phyloP scores from a whole-genome alignment of 2,888 invertebrate genomes.

The Oscheius sp. region DNA sequence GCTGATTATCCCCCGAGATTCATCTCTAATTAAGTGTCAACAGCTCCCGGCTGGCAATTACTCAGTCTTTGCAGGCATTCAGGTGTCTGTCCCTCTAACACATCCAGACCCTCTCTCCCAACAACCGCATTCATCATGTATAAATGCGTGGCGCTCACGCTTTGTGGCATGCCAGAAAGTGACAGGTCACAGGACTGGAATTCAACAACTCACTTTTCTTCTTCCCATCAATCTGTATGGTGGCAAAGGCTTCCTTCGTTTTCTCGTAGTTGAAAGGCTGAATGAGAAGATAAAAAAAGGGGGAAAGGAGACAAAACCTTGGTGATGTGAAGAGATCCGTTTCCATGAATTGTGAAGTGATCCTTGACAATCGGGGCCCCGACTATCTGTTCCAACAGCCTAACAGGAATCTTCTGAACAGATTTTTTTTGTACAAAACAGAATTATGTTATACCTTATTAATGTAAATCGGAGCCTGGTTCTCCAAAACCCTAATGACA shows the following conservation, averaged over 20 bases:
- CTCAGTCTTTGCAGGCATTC: neutral
- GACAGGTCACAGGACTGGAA: slow-evolving; percentile 25
- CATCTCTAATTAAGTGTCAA: slow-evolving; percentile 17
- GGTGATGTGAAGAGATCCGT: slow-evolving; percentile 33
- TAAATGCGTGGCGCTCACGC: slow-evolving; percentile 32
- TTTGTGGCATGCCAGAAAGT: slow-evolving; percentile 22
- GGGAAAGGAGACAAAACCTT: slow-evolving; percentile 5
- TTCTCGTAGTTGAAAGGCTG: slow-evolving; percentile 36
- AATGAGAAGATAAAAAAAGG: neutral
- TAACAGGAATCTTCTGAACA: slow-evolving; percentile 34
- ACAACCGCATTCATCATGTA: slow-evolving; percentile 31
- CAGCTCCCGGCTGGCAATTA: slow-evolving; percentile 13
- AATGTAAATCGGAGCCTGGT: slow-evolving; percentile 13
- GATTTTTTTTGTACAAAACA: neutral
- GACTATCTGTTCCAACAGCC: slow-evolving; percentile 26
- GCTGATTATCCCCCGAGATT: slow-evolving; percentile 27
- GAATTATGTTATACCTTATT: slow-evolving; percentile 4
- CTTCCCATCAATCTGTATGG: slow-evolving; percentile 30
- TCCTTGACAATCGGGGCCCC: slow-evolving; percentile 33
- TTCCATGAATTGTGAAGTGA: slow-evolving; percentile 28
- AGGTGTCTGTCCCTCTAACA: slow-evolving; percentile 4
- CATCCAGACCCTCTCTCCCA: neutral
- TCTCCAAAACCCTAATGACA: slow-evolving; percentile 20
- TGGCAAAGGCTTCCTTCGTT: slow-evolving; percentile 25
- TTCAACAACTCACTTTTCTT: slow-evolving; percentile 23